Evolutionary conservation across 2,113 vertebrate genomes (phyloP), one percentile per base, ranked within the genome.

Genomic region (Dipodomys ordii): DNA sequence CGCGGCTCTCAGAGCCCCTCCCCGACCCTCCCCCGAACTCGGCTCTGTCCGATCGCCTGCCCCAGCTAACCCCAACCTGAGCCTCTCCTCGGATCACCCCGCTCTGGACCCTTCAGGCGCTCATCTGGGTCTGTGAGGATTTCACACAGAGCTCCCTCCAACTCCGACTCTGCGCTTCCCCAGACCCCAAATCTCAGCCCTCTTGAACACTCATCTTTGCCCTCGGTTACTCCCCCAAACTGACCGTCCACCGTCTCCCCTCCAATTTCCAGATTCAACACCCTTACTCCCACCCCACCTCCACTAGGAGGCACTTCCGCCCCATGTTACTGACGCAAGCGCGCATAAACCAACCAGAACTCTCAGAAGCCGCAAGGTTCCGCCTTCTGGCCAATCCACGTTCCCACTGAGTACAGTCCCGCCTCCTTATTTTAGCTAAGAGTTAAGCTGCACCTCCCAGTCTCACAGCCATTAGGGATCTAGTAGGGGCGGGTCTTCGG

Each of bases 241-340:
- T 92, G 86, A 97, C 96, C 92, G 94, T 90, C 77, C 87, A 81
- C 90, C 35, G 67, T 0, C 67, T 68, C 77, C 92, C 89, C 53
- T 92, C 83, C 88, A 86, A 80, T 32, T 68, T 88, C 83, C 90
- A 91, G 92, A 88, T 72, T 88, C 79, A 83, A 82, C 69, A 62
- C 12, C 25, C 28, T 46, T 23, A 62, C 53, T 16, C 76, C 60
- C 68, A 25, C 84, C 35, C 23, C 53, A 16, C 22, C 68, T 53
- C 69, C 69, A 57, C 71, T 64, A 69, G 77, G 87, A 73, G 67
- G n/a, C 72, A 87, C 86, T 95, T 96, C 95, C 96, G 93, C 82
- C 72, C 69, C 76, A 18, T 67, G 10, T 60, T 79, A 22, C 69
- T 30, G 84, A 88, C 87, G 83, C 49, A 72, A 39, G 6, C 64